phyloP scores from a whole-genome alignment of 2,888 invertebrate genomes.

The Cistogaster globosa region DNA sequence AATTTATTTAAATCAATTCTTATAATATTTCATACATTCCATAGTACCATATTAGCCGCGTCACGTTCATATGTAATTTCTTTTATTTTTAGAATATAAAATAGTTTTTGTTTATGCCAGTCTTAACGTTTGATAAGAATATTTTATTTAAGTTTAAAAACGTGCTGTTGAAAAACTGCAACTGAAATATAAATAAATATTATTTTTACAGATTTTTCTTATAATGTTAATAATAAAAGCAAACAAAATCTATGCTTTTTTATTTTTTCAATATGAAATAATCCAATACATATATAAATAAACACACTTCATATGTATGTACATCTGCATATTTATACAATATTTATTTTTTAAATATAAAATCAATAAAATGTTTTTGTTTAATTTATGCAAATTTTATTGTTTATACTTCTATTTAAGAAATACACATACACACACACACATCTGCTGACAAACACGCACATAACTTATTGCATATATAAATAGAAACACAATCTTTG shows the following conservation, averaged over 20 bases:
- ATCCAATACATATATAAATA: constrained; percentile 2
- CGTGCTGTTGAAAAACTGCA: constrained; percentile 29
- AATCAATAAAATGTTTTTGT: constrained; percentile 10
- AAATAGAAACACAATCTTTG: no score
- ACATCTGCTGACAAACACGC: no score
- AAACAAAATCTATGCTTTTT: constrained; percentile 18
- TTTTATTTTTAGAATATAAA: constrained; percentile 15
- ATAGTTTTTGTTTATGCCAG: neutral
- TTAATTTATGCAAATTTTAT: constrained; percentile 18
- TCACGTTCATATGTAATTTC: constrained; percentile 9
- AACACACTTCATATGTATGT: neutral
- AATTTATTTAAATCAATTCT: neutral
- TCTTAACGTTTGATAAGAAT: constrained; percentile 5
- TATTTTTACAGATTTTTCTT: neutral
- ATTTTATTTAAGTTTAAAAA: constrained; percentile 38
- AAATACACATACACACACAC: neutral
- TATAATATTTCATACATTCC: neutral
- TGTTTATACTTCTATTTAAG: constrained; percentile 7
- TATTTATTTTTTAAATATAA: constrained; percentile 11
- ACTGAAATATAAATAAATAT: neutral
- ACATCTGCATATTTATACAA: neutral
- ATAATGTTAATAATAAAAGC: neutral
- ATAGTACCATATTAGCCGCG: neutral
- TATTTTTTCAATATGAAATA: constrained; percentile 25
- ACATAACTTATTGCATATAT: no score